Percentiles rank a stretch among this genome's conserved stretches.
Evolutionary conservation across 2,113 vertebrate species (phyloP).

Genomic region (Hippocampus abdominalis): DNA sequence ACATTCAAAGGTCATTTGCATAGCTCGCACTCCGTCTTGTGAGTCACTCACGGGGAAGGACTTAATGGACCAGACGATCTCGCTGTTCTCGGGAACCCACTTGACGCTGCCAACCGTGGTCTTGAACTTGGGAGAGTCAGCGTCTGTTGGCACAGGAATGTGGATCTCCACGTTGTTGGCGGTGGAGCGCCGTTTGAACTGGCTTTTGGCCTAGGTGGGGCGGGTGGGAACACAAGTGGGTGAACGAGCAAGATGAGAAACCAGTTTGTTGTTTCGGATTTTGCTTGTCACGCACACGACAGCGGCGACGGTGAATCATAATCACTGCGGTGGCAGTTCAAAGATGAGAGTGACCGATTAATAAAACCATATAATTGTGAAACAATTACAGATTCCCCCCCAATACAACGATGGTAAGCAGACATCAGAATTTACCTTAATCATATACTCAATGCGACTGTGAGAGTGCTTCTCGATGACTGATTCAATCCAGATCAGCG

Average conservation of each 20-base stretch:
- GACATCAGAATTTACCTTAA: slow-evolving; percentile 77
- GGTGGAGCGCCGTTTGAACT: slow-evolving; percentile 93
- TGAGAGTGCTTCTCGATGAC: slow-evolving; percentile 98
- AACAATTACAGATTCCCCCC: not conserved
- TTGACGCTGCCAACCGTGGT: slow-evolving; percentile 97
- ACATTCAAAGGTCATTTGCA: not conserved
- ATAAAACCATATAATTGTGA: not conserved
- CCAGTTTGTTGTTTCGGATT: not conserved
- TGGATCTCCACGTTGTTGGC: slow-evolving; percentile 99
- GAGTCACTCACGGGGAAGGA: slow-evolving; percentile 87
- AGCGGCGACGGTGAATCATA: not conserved
- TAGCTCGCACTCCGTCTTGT: not conserved
- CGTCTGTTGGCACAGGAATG: slow-evolving; percentile 95
- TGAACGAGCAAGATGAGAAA: slow-evolving; percentile 37
- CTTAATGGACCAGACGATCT: slow-evolving; percentile 98
- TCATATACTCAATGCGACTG: slow-evolving; percentile 98
- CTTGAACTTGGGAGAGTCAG: slow-evolving; percentile 97
- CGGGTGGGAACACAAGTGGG: not conserved
- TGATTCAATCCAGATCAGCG: slow-evolving; percentile 97
- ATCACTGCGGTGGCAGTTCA: not conserved
- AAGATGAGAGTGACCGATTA: not conserved
- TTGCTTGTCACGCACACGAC: not conserved
- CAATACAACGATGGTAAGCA: not conserved
- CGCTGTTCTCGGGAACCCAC: slow-evolving; percentile 97
- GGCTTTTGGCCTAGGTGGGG: slow-evolving; percentile 86